A percentile compares a stretch with the other conserved stretches of the same genome.
These are phyloP conservation scores for Theretra japonica DNA, from an alignment of 2,888 invertebrate genomes.

Conservation along the genomic window DNA sequence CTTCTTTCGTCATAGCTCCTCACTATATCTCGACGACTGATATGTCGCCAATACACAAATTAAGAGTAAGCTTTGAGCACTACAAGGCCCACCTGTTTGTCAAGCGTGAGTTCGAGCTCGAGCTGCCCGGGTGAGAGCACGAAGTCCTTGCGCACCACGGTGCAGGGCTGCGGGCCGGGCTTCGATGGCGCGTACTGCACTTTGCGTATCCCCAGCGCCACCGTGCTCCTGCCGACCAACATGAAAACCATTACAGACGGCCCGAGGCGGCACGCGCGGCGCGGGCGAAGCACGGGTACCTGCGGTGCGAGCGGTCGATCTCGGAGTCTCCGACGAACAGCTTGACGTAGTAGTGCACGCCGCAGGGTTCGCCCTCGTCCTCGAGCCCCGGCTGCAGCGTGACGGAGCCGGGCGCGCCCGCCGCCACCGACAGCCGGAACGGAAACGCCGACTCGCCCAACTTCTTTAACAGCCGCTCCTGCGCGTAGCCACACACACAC, in stretches of 20 bases:
- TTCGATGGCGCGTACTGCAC: slow-evolving; percentile 96
- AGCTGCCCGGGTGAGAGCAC: slow-evolving; percentile 97
- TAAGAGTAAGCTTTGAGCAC: slow-evolving; percentile 6
- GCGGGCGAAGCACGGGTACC: slow-evolving; percentile 65
- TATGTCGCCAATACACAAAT: not conserved
- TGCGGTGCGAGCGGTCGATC: slow-evolving; percentile 91
- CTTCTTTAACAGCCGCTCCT: slow-evolving; percentile 94
- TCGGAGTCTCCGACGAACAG: slow-evolving; percentile 92
- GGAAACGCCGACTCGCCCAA: slow-evolving; percentile 93
- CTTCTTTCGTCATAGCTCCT: too few species aligned
- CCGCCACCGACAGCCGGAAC: slow-evolving; percentile 92
- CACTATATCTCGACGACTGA: too few species aligned
- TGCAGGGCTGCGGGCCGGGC: slow-evolving; percentile 96
- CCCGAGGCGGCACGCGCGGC: not conserved
- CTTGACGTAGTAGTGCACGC: slow-evolving; percentile 96
- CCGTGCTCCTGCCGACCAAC: slow-evolving; percentile 88
- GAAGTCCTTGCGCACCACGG: slow-evolving; percentile 97
- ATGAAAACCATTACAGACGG: not conserved
- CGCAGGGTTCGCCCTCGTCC: slow-evolving; percentile 95
- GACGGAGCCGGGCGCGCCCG: slow-evolving; percentile 95
- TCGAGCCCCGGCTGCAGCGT: slow-evolving; percentile 94
- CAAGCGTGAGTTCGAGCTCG: slow-evolving; percentile 96
- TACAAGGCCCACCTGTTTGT: slow-evolving; percentile 89
- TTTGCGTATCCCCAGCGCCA: slow-evolving; percentile 95
- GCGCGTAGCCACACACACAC: slow-evolving; percentile 1